Conservation (phyloP, 2,113 vertebrate genomes). For the Pituophis catenifer region DNA sequence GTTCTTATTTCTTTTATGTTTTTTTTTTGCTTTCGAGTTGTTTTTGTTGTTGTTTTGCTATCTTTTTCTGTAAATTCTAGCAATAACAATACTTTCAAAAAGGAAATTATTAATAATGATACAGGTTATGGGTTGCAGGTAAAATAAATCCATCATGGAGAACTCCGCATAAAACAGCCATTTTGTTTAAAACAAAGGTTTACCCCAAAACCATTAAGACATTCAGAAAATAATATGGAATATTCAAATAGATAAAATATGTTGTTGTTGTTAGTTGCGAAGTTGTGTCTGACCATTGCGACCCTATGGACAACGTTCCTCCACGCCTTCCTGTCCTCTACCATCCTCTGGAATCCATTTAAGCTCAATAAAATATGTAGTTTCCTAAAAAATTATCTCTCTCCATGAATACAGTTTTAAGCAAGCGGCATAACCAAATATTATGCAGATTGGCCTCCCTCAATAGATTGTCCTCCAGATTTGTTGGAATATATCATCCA, state of each 20-base stretch:
- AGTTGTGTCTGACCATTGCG: no score
- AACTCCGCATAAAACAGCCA: not conserved
- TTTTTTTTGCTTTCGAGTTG: not conserved
- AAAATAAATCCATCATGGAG: not conserved
- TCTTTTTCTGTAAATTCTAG: not conserved
- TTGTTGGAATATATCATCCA: not conserved
- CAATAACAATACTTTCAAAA: not conserved
- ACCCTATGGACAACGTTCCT: no score
- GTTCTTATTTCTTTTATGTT: not conserved
- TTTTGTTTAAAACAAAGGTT: not conserved
- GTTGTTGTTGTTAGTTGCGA: no score
- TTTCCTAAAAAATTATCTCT: not conserved
- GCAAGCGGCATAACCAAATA: not conserved
- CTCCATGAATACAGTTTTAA: not conserved
- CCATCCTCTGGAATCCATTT: no score
- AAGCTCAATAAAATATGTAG: not conserved
- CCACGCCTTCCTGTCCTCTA: no score
- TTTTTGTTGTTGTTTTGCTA: not conserved
- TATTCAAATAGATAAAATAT: not conserved
- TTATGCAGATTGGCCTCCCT: not conserved
- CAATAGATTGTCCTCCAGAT: not conserved
- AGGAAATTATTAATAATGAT: not conserved
- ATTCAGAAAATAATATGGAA: not conserved
- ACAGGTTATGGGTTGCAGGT: not conserved
- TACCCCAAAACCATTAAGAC: not conserved